Evolutionary conservation across 23 tunicate species (phyloP).

Genomic region (Styela plicata): DNA sequence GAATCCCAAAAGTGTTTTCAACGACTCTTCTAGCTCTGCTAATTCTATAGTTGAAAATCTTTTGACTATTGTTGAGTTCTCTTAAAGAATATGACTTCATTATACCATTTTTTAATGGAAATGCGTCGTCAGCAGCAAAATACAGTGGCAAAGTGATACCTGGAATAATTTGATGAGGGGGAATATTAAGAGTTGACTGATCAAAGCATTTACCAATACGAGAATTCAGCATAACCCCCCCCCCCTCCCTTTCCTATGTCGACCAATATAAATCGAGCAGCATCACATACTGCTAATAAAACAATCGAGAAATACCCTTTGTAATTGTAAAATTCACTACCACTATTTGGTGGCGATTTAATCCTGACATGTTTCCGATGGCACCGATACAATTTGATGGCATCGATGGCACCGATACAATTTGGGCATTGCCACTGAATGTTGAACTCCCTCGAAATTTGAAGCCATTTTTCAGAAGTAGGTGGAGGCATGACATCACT

Average conservation of each 20-base stretch:
- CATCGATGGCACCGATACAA: constrained; percentile 16
- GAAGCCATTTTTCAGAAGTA: constrained; percentile 13
- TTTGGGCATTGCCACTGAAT: constrained; percentile 40
- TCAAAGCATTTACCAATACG: constrained; percentile 28
- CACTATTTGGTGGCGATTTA: constrained; percentile 55
- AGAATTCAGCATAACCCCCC: constrained; percentile 45
- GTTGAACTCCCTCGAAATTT: constrained; percentile 36
- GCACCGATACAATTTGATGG: constrained; percentile 33
- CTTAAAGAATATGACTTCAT: constrained; percentile 51
- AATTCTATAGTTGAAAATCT: constrained; percentile 39
- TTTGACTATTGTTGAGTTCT: constrained; percentile 4
- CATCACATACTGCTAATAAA: constrained; percentile 44
- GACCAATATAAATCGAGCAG: constrained; percentile 19
- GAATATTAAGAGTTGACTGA: constrained; percentile 16
- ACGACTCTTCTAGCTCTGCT: constrained; percentile 52
- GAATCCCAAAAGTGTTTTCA: constrained; percentile 59
- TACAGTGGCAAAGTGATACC: constrained; percentile 21
- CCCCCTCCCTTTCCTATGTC: constrained; percentile 39
- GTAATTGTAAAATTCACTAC: constrained; percentile 48
- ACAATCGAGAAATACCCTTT: constrained; percentile 44
- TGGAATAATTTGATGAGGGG: constrained; percentile 16
- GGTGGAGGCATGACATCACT: constrained; percentile 27
- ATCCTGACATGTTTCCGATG: constrained; percentile 36
- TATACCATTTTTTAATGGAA: constrained; percentile 35
- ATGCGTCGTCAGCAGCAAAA: constrained; percentile 56